phyloP scores from a whole-genome alignment of 2,888 invertebrate species.

The Nomada fabriciana region DNA sequence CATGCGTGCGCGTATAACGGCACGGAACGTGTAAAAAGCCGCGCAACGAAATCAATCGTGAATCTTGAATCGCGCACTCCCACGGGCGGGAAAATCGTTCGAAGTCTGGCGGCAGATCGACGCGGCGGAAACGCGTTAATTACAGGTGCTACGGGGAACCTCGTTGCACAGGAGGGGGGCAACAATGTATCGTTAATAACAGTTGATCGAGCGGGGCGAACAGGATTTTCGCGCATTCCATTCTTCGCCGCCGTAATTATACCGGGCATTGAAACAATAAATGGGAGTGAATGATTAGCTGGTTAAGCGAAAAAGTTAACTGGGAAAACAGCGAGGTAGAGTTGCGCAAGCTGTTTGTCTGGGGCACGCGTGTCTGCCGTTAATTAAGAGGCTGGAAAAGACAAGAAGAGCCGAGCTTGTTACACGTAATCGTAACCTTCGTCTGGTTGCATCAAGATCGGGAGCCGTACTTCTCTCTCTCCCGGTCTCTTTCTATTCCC shows the following conservation, averaged over 20 bases:
- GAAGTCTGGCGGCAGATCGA: constrained; percentile 17
- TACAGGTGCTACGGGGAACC: constrained; percentile 20
- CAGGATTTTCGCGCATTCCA: constrained; percentile 32
- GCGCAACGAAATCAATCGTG: no score
- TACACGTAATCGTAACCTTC: constrained; percentile 70
- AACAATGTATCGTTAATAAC: constrained; percentile 64
- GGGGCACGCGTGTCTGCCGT: constrained; percentile 62
- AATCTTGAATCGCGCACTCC: background rate
- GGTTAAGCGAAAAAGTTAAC: background rate
- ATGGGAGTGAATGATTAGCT: background rate
- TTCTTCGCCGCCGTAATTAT: constrained; percentile 52
- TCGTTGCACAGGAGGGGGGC: constrained; percentile 23
- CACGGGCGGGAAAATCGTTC: constrained; percentile 22
- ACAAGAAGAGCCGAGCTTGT: constrained; percentile 53
- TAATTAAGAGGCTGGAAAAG: constrained; percentile 71
- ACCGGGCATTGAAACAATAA: background rate
- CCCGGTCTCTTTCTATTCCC: background rate
- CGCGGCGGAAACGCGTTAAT: constrained; percentile 48
- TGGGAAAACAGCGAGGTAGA: background rate
- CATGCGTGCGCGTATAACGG: no score
- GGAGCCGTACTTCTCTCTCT: constrained; percentile 17
- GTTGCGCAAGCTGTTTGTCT: constrained; percentile 42
- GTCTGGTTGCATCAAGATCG: constrained; percentile 62
- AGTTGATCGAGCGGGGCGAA: constrained; percentile 41
- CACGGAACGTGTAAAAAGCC: no score